These are phyloP conservation scores for Megaceryle alcyon DNA, from an alignment of 2,797 vertebrate genomes.

Conservation along the genomic window DNA sequence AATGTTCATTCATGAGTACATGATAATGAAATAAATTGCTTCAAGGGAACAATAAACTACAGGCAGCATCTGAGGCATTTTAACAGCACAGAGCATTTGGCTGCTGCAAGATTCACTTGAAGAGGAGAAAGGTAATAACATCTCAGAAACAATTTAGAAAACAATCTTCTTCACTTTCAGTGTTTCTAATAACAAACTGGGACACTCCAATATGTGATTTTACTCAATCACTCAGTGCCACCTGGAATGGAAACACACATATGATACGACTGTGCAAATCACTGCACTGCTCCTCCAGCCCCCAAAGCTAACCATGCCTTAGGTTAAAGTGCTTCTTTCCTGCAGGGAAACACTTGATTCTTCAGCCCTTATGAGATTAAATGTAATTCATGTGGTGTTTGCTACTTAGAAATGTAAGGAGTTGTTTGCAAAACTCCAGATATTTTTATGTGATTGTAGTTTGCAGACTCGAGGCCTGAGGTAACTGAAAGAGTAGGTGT, in stretches of 20 bases:
- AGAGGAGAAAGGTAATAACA: conserved; percentile 59
- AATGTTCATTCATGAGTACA: conserved; percentile 66
- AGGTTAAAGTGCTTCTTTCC: neutral
- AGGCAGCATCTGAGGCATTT: conserved; percentile 58
- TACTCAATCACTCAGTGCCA: neutral
- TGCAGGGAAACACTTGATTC: neutral
- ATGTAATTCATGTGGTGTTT: neutral
- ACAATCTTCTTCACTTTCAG: conserved; percentile 39
- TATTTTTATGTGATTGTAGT: fast-evolving
- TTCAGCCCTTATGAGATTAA: neutral
- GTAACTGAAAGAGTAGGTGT: neutral
- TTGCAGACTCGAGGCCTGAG: neutral
- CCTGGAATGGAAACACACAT: neutral
- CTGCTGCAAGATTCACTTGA: conserved; percentile 3
- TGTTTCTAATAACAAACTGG: conserved; percentile 33
- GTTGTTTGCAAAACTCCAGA: neutral
- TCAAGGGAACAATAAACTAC: conserved; percentile 65
- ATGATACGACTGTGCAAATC: fast-evolving
- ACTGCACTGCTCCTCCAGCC: neutral
- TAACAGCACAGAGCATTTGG: conserved; percentile 39
- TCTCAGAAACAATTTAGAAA: conserved; percentile 50
- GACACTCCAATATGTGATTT: neutral
- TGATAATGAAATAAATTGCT: conserved; percentile 73
- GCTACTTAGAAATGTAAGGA: neutral
- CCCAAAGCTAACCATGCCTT: neutral